Base-by-base conservation (phyloP, 2,113 vertebrate species). In the Lycaon pictus region DNA sequence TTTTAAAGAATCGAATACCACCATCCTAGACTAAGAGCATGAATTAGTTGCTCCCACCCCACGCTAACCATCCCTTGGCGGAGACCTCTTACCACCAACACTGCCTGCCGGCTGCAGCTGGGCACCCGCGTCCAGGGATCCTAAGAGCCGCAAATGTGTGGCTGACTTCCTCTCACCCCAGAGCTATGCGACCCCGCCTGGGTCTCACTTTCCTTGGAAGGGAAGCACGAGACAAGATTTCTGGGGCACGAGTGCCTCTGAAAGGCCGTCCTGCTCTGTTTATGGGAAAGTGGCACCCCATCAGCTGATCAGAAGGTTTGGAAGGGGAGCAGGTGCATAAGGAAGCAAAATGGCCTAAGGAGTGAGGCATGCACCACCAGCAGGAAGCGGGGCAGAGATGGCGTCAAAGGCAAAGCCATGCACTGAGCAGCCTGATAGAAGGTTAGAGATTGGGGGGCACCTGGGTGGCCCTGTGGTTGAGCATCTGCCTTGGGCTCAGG, bases 41-140 rank as follows among this genome's bases (percentile, higher is more conserved):
- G 32, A 43, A 37, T 35, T 19, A 86, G 60, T 11, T 11, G 60
- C 22, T 16, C 51, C 55, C 3, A 48, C 32, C 15, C 79, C 22
- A 4, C 0, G 20, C 7, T 2, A 10, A 12, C 10, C 9, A 56
- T 3, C n/a, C 43, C 77, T 86, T 60, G 11, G 32, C 48, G 0
- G 22, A 20, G 29, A 53, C 77, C 9, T 88, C 53, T 88, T 48
- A 48, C 20, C 4, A 10, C 43, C 65, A 65, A 55, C n/a, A 63
- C 22, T 13, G 53, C 15, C 60, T 25, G 9, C 67, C 53, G 25
- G 11, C 62, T 69, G 7, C 4, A 25, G 37, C 11, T 15, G 23
- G 35, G 22, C n/a, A 7, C 5, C 85, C 35, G 56, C 32, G 58
- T 85, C 69, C 0, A 0, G 20, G 12, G 58, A 77, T 80, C 32